These are phyloP conservation scores for Bombus polaris DNA, from an alignment of 1,140 invertebrate species.

Conservation along the genomic window DNA sequence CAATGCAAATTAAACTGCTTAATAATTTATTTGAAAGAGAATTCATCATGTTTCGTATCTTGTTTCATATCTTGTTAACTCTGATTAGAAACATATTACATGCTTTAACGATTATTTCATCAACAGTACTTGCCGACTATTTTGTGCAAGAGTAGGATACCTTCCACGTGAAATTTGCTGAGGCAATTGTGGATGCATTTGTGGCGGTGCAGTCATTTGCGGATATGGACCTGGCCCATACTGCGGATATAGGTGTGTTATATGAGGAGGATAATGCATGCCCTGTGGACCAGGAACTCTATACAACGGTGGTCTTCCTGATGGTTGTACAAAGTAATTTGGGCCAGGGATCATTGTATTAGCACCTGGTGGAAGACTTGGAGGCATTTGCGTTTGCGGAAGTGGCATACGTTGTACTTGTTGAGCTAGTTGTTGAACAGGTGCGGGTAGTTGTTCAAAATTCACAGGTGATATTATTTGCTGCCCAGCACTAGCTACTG, in stretches of 20 bases:
- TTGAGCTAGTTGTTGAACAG: slow-evolving; percentile 82
- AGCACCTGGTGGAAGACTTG: slow-evolving; percentile 74
- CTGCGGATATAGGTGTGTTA: slow-evolving; percentile 73
- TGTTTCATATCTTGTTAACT: background rate
- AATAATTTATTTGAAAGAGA: background rate
- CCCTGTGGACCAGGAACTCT: slow-evolving; percentile 74
- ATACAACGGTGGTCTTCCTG: slow-evolving; percentile 78
- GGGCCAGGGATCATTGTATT: slow-evolving; percentile 77
- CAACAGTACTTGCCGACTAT: slow-evolving; percentile 68
- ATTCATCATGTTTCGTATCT: background rate
- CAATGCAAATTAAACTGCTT: slow-evolving; percentile 14
- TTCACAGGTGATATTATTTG: slow-evolving; percentile 77
- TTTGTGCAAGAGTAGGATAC: slow-evolving; percentile 79
- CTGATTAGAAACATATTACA: background rate
- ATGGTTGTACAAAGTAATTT: slow-evolving; percentile 75
- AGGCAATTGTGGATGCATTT: slow-evolving; percentile 81
- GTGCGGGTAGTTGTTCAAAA: slow-evolving; percentile 81
- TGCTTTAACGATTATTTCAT: background rate
- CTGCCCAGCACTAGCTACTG: slow-evolving; percentile 45
- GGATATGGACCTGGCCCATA: slow-evolving; percentile 73
- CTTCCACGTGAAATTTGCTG: slow-evolving; percentile 80
- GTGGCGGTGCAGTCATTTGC: slow-evolving; percentile 77
- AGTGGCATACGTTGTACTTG: slow-evolving; percentile 82
- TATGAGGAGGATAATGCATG: slow-evolving; percentile 76
- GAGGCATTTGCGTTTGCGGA: slow-evolving; percentile 77